Evolutionary conservation across 2,113 vertebrate genomes (phyloP).

Genomic region (Cygnus atratus): DNA sequence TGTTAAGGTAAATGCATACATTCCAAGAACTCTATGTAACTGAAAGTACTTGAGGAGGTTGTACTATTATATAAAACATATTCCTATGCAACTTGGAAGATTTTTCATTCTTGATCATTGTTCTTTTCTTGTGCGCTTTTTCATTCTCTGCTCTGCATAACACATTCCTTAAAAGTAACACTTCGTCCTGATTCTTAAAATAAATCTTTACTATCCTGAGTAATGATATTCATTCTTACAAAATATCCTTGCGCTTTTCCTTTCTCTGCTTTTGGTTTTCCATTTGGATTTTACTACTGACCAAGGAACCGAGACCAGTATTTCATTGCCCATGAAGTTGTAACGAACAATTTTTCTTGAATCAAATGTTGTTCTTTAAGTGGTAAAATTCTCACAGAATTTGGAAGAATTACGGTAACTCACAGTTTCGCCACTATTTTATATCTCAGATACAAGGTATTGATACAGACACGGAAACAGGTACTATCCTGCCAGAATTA

Average conservation of each 20-base stretch:
- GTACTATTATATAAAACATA: background rate
- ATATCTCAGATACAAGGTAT: background rate
- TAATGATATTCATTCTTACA: background rate
- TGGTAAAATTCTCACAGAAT: background rate
- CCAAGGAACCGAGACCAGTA: background rate
- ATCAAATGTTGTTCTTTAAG: background rate
- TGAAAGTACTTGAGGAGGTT: background rate
- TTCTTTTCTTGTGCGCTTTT: background rate
- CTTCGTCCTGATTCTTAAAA: background rate
- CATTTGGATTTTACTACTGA: background rate
- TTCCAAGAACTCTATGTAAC: background rate
- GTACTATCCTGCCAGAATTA: background rate
- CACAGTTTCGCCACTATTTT: background rate
- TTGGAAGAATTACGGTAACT: background rate
- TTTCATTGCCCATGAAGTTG: background rate
- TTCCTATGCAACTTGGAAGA: background rate
- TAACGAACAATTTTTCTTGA: background rate
- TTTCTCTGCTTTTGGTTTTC: background rate
- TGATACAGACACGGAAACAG: background rate
- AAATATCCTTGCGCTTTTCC: background rate
- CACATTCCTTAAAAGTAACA: background rate
- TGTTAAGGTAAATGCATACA: slow-evolving; percentile 83
- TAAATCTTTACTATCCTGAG: background rate
- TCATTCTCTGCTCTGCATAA: background rate
- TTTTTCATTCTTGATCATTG: background rate